These are phyloP conservation scores for Pseudachorutes palmiensis DNA, from an alignment of 1,140 invertebrate species.

Conservation along the genomic window DNA sequence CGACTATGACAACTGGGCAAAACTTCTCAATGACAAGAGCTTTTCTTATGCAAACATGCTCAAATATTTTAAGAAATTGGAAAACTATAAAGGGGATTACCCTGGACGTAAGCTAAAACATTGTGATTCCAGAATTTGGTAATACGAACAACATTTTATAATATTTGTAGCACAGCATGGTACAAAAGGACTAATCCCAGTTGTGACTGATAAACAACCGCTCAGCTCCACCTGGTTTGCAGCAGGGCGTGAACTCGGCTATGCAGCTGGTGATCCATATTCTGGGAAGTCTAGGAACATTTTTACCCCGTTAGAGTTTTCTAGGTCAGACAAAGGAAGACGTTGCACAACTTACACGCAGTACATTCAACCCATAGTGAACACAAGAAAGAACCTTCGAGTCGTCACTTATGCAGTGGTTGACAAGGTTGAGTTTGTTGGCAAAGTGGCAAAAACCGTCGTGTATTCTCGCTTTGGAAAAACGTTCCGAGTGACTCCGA, in stretches of 20 bases:
- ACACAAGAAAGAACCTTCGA: background rate
- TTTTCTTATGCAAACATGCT: conserved; percentile 46
- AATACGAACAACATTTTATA: background rate
- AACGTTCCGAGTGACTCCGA: background rate
- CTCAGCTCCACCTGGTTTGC: background rate
- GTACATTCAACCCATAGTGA: background rate
- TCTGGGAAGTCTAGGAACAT: background rate
- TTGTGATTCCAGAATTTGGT: background rate
- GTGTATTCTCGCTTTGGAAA: background rate
- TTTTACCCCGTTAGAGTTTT: background rate
- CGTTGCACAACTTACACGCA: background rate
- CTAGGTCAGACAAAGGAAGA: background rate
- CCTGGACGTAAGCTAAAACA: background rate
- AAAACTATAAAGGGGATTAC: conserved; percentile 45
- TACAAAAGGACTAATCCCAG: background rate
- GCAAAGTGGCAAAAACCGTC: background rate
- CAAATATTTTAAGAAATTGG: conserved; percentile 72
- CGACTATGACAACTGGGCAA: conserved; percentile 23
- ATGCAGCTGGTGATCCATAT: background rate
- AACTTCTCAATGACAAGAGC: background rate
- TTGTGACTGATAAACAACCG: background rate
- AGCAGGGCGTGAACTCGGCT: conserved; percentile 7
- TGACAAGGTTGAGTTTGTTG: background rate
- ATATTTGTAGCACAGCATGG: background rate
- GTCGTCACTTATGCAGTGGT: background rate